Conservation (phyloP, 2,797 vertebrate genomes). For the Anomalospiza imberbis region DNA sequence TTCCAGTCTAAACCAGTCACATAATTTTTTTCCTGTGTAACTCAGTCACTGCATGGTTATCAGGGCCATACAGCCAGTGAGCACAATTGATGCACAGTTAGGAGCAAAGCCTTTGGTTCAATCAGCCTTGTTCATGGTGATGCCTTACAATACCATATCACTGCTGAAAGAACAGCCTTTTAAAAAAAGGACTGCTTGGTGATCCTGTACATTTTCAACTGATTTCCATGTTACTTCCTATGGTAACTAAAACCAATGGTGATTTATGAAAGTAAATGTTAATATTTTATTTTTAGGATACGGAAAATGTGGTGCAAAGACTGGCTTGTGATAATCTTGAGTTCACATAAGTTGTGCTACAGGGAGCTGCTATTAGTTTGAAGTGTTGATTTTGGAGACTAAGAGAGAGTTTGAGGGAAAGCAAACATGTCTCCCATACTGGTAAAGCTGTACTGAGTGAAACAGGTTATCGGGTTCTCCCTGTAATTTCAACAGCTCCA, state of each 20-base stretch:
- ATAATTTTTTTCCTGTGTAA: neutral
- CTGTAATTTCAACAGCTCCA: neutral
- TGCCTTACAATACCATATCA: neutral
- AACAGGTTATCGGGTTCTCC: neutral
- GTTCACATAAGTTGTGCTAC: neutral
- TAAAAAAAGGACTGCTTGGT: neutral
- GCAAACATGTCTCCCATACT: neutral
- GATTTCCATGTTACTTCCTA: neutral
- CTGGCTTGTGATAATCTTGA: neutral
- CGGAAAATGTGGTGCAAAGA: neutral
- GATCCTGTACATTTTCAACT: neutral
- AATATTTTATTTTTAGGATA: neutral
- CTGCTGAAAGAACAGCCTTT: neutral
- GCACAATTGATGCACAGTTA: neutral
- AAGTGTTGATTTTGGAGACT: neutral
- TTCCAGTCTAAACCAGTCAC: neutral
- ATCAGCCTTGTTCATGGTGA: neutral
- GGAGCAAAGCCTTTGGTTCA: neutral
- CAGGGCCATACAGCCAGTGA: fast-evolving
- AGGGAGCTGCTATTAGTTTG: neutral
- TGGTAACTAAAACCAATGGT: neutral
- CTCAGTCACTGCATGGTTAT: neutral
- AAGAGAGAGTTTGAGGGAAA: neutral
- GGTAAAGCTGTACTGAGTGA: neutral
- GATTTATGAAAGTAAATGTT: neutral